These are phyloP conservation scores for Hypena proboscidalis DNA, from an alignment of 2,888 invertebrate species.

Conservation along the genomic window DNA sequence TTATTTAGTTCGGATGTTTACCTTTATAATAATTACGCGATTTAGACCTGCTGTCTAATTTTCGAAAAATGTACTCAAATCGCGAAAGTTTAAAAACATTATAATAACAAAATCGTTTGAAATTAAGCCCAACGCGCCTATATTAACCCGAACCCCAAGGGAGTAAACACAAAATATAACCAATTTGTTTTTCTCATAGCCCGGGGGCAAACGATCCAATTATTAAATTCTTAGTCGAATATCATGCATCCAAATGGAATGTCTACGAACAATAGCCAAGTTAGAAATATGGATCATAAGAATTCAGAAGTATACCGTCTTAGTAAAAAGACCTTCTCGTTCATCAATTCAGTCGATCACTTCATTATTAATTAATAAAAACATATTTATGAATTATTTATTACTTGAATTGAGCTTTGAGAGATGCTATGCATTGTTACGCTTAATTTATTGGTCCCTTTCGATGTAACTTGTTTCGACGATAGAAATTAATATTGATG, in stretches of 20 bases:
- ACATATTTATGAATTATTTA: conserved; percentile 76
- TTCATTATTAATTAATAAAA: conserved; percentile 78
- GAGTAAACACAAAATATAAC: conserved; percentile 57
- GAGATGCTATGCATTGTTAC: conserved; percentile 61
- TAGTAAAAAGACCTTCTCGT: conserved; percentile 46
- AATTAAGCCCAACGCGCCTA: conserved; percentile 20
- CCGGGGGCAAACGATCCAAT: conserved; percentile 67
- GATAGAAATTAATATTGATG: too few species aligned
- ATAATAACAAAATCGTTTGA: conserved; percentile 26
- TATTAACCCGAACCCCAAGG: conserved; percentile 49
- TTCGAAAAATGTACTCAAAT: too few species aligned
- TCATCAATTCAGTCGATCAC: conserved; percentile 53
- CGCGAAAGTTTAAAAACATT: too few species aligned
- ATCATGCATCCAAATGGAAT: conserved; percentile 57
- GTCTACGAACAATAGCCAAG: conserved; percentile 63
- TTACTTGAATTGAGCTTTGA: conserved; percentile 47
- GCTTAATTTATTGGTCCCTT: conserved; percentile 66
- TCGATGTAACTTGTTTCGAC: conserved; percentile 26
- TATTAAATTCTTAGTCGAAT: conserved; percentile 74
- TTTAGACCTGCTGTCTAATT: too few species aligned
- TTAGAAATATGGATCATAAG: conserved; percentile 75
- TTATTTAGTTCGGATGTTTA: too few species aligned
- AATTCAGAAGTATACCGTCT: conserved; percentile 64
- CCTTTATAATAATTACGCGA: too few species aligned
- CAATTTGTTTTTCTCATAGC: conserved; percentile 69